phyloP scores from a whole-genome alignment of 2,888 invertebrate species.

The Zeuzera pyrina region DNA sequence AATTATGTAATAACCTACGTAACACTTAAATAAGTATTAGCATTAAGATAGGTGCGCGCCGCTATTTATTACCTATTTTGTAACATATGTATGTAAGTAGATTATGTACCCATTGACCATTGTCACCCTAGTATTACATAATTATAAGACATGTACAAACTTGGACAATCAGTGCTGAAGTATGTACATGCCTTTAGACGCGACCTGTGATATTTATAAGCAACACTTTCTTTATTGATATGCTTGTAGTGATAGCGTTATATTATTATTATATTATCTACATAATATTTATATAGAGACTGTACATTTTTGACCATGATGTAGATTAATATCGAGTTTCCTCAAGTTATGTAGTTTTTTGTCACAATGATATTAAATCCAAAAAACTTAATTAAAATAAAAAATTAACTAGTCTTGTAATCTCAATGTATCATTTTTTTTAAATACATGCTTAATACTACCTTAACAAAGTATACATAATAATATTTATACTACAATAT shows the following conservation, averaged over 20 bases:
- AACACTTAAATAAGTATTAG: no score
- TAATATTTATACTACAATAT: no score
- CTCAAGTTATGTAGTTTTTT: not conserved
- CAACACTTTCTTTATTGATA: slow-evolving; percentile 23
- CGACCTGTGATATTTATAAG: slow-evolving; percentile 52
- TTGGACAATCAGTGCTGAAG: slow-evolving; percentile 10
- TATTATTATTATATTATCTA: not conserved
- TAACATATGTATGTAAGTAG: no score
- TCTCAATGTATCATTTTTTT: no score
- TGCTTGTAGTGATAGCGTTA: slow-evolving; percentile 3
- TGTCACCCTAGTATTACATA: slow-evolving; percentile 28
- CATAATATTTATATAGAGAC: not conserved
- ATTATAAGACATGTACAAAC: slow-evolving; percentile 25
- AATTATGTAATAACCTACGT: no score
- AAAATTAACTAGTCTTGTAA: no score
- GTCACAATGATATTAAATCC: not conserved
- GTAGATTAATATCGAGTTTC: not conserved
- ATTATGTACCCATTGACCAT: slow-evolving; percentile 27
- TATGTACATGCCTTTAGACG: slow-evolving; percentile 25
- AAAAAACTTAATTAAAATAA: not conserved
- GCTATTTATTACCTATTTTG: no score
- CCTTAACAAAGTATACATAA: no score
- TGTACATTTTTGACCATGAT: not conserved
- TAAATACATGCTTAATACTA: no score
- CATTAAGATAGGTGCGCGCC: no score